Evolutionary conservation across 2,797 vertebrate species (phyloP).

Genomic region (Numenius phaeopus): DNA sequence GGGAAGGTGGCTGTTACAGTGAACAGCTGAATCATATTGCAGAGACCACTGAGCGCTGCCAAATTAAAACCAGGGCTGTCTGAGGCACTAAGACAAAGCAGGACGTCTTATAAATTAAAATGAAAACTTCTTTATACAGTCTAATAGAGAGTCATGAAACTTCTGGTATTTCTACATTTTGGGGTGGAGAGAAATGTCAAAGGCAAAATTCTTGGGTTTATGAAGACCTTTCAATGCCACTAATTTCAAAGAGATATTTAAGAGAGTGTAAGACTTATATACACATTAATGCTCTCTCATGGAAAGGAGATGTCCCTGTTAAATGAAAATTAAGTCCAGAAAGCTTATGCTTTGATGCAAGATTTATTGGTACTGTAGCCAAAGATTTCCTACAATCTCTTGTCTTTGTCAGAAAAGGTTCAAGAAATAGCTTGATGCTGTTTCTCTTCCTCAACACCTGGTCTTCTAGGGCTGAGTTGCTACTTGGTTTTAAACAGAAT

Average conservation of each 20-base stretch:
- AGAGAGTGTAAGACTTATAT: background rate
- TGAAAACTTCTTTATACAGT: background rate
- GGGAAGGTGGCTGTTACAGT: background rate
- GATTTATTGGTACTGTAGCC: background rate
- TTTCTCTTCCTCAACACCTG: background rate
- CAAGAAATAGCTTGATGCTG: background rate
- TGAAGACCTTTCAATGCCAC: background rate
- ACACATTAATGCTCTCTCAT: background rate
- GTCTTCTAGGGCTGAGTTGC: background rate
- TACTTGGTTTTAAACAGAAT: background rate
- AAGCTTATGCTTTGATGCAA: background rate
- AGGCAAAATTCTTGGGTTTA: background rate
- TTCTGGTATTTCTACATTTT: background rate
- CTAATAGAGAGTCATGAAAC: background rate
- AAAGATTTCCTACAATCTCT: background rate
- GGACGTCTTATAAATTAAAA: background rate
- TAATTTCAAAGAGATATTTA: background rate
- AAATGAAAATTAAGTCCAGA: constrained; percentile 7
- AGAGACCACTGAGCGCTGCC: background rate
- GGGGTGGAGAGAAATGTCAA: background rate
- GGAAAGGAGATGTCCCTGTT: background rate
- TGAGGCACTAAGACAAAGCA: background rate
- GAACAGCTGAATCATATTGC: background rate
- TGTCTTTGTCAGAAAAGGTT: background rate
- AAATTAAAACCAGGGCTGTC: constrained; percentile 5